phyloP scores from a whole-genome alignment of 2,113 vertebrate genomes.

The Pseudorhombus dupliciocellatus region DNA sequence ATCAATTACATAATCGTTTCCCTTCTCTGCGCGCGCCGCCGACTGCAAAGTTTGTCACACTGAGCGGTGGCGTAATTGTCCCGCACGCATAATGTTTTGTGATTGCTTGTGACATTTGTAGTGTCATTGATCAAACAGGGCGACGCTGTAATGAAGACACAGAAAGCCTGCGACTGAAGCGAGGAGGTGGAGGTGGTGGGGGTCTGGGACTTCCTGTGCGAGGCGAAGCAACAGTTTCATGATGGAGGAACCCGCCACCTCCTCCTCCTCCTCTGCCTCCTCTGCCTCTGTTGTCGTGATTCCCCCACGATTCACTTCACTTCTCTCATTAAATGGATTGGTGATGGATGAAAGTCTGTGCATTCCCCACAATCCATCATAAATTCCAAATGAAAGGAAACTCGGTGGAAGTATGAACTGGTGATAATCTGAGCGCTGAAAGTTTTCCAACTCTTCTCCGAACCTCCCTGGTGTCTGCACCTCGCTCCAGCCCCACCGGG shows the following conservation, averaged over 20 bases:
- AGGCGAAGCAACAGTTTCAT: constrained; percentile 56
- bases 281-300: not conserved
- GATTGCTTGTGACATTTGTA: constrained; percentile 60
- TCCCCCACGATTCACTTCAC: not conserved
- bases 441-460: constrained; percentile 55
- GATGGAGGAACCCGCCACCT: constrained; percentile 8
- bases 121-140: constrained; percentile 53
- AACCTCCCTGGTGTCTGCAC: constrained; percentile 37
- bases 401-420: constrained; percentile 43
- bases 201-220: constrained; percentile 1
- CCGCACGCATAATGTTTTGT: constrained; percentile 18
- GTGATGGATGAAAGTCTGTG: constrained; percentile 33
- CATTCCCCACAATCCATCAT: not conserved
- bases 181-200: not conserved
- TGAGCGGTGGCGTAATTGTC: constrained; percentile 39
- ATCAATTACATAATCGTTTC: constrained; percentile 64
- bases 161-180: not conserved
- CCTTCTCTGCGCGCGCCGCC: constrained; percentile 25
- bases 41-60: constrained; percentile 60
- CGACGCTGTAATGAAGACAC: constrained; percentile 28
- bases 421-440: constrained; percentile 56
- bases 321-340: constrained; percentile 44
- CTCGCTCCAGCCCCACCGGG: constrained; percentile 48
- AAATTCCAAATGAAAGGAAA: not conserved
- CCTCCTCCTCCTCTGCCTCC: not conserved